Base-by-base conservation (phyloP, 2,797 vertebrate genomes). In the Atherinosoma microstoma region DNA sequence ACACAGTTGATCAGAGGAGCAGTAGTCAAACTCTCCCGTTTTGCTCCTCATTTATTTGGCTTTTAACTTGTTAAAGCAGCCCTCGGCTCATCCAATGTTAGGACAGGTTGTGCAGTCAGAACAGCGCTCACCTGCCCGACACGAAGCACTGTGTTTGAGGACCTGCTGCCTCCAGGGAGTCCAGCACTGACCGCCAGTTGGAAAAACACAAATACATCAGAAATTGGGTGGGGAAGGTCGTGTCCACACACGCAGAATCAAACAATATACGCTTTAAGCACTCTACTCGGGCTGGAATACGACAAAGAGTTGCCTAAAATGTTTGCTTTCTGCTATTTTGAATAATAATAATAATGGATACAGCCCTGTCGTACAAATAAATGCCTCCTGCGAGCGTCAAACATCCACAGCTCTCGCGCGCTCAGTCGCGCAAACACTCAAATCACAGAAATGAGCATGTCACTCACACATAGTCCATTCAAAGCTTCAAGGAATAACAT, bases 51-150 rank as follows among this genome's bases (percentile, higher is more conserved):
- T 59, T 62, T 32, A 0, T 66, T 65, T 45, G 70, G 61, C 45
- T 68, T 62, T 58, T 36, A 84, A 84, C 67, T 84, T 81, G 68
- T 63, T 32, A 49, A 58, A 80, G 56, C 68, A 45, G 59, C 29
- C 18, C 22, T 58, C 2, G 40, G 4, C 64, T 70, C 22, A 57
- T 38, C 2, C n/a, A 62, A 49, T 24, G 68, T 30, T 73, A 57
- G 67, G 38, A 72, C 64, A 16, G 62, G 49, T 32, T 70, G 64
- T 65, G 24, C 62, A 67, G 70, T 42, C 53, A 36, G 71, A 73
- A 16, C 64, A 69, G 60, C 78, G 45, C 67, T 64, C 83, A 84
- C 83, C 85, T 90, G 78, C 47, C 51, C 78, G 47, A 47, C 76
- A 49, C 32, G 12, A 49, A 78, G 62, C 63, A 18, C 61, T 18